Evolutionary conservation across 2,888 invertebrate species (phyloP).

Genomic region (Aproaerema taeniolella): DNA sequence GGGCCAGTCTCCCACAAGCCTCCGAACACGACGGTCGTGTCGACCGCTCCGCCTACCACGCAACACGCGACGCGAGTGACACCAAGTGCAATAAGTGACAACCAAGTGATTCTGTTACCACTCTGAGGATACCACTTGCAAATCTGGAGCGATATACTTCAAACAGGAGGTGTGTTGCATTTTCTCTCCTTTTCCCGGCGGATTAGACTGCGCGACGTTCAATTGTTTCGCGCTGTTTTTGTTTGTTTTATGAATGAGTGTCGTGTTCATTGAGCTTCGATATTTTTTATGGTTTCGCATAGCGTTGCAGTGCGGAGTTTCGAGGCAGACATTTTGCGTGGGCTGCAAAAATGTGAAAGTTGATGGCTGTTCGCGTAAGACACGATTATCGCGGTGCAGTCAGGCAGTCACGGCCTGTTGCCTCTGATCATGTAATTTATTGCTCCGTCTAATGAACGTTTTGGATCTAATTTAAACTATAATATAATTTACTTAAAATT

Average conservation of each 20-base stretch:
- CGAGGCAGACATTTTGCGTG: slow-evolving; percentile 3
- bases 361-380: slow-evolving; percentile 28
- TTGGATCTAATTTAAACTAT: slow-evolving; percentile 2
- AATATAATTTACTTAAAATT: too few relatives aligned
- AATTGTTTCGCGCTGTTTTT: slow-evolving; percentile 26
- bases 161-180: slow-evolving; percentile 46
- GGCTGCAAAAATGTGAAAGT: slow-evolving; percentile 54
- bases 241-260: slow-evolving; percentile 38
- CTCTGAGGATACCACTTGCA: slow-evolving; percentile 45
- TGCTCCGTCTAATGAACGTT: slow-evolving; percentile 14
- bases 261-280: slow-evolving; percentile 29
- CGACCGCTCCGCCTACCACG: slow-evolving; percentile 24
- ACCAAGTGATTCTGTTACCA: slow-evolving; percentile 36
- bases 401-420: slow-evolving; percentile 39
- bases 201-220: slow-evolving; percentile 7
- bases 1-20: slow-evolving; percentile 43
- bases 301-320: slow-evolving; percentile 17
- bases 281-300: slow-evolving; percentile 26
- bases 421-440: slow-evolving; percentile 30
- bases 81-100: slow-evolving; percentile 33
- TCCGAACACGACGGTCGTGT: slow-evolving; percentile 29
- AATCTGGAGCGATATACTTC: slow-evolving; percentile 60
- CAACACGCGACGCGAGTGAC: slow-evolving; percentile 47
- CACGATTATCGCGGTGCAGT: slow-evolving; percentile 30
- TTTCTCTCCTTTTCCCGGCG: slow-evolving; percentile 15